Evolutionary conservation across 2,888 invertebrate species (phyloP), one percentile per base, ranked within the genome.

Genomic region (Elysia crispata): DNA sequence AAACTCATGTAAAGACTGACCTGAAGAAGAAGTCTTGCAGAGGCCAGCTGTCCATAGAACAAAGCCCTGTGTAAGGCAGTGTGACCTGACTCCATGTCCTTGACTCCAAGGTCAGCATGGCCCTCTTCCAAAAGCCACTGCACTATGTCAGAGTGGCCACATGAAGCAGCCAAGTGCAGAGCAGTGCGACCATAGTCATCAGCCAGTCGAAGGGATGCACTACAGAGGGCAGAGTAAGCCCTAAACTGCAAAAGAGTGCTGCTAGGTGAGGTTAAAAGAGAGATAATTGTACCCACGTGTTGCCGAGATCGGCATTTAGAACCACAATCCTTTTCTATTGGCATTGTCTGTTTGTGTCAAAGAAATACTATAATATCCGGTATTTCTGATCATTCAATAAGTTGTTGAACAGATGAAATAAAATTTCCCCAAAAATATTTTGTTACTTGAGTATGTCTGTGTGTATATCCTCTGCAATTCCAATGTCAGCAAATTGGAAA

Each of bases 1-100:
- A 6, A 49, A 33, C 31, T 31, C 28, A 15, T 25, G 33, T 11
- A 18, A 18, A 66, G 5, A 1, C 67, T 76, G 86, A 94, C 94
- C 89, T 95, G 94, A 86, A 96, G 93, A 1, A 97, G 93, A 60
- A 94, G 92, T 18, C 96, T 94, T 28, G 96, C 95, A 54, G 94
- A 94, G 87, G 95, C 94, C 83, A 97, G 94, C 87, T 96, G 95
- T 0, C 97, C 97, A 92, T 96, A 96, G 91, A 95, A 96, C 30
- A 97, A 93, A 83, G 96, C 95, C 76, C 96, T 93, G 90, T 97
- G 97, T 31, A 97, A 92, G 0, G 97, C 94, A 13, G 96, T 96
- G 92, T 96, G 96, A 0, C 95, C 95, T 0, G 95, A 95, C 90
- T 96, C 96, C 0, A 92, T 89, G 90, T 96, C 96, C 82, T 94